Percentiles rank a stretch among this genome's conserved stretches.
phyloP scores from a whole-genome alignment of 1,140 invertebrate species.

The Nylanderia fulva region DNA sequence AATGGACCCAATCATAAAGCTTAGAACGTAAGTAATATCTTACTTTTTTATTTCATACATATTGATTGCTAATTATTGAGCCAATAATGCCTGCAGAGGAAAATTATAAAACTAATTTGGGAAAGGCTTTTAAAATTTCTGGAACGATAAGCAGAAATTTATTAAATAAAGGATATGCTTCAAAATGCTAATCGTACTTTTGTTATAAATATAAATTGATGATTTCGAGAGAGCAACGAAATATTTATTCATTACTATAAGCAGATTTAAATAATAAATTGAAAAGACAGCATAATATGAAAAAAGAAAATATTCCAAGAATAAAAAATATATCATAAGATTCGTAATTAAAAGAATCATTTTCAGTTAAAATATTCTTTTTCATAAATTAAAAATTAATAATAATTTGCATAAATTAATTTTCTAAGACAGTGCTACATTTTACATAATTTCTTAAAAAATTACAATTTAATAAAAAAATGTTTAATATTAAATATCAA shows the following conservation, averaged over 20 bases:
- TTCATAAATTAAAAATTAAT: background rate
- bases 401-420: background rate
- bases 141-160: background rate
- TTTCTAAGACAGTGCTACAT: background rate
- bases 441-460: background rate
- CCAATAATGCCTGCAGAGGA: background rate
- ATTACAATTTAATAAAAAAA: background rate
- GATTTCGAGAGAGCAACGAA: background rate
- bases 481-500: background rate
- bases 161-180: background rate
- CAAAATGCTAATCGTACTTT: background rate
- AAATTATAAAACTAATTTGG: background rate
- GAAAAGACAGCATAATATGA: no score
- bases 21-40: constrained; percentile 21
- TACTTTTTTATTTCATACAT: background rate
- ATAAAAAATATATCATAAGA: no score
- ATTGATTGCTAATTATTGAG: background rate
- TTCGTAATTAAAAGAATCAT: no score
- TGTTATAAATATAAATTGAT: constrained; percentile 19
- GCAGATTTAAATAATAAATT: no score
- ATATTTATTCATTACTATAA: background rate
- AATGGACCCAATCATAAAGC: constrained; percentile 9
- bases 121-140: background rate
- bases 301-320: no score
- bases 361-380: no score